Evolutionary conservation across 1,140 invertebrate species (phyloP).

Genomic region (Protaetia brevitarsis): DNA sequence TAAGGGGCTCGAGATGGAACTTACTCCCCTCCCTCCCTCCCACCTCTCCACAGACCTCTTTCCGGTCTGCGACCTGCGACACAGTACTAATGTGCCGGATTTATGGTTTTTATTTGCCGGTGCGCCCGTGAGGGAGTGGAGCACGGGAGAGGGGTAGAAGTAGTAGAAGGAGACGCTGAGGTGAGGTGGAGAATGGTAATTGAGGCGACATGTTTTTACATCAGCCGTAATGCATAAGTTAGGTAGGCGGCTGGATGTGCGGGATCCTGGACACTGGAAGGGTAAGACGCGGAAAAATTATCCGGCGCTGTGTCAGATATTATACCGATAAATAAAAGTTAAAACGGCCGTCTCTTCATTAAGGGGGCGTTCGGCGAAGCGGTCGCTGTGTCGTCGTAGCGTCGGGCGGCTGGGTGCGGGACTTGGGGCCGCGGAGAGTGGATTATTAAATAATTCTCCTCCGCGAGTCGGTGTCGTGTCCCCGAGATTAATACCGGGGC

Average conservation of each 20-base stretch:
- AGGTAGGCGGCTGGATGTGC: conserved; percentile 26
- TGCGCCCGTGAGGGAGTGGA: too few species aligned
- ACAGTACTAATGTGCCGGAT: conserved; percentile 29
- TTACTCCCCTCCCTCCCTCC: too few species aligned
- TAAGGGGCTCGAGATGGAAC: conserved; percentile 11
- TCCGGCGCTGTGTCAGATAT: conserved; percentile 13
- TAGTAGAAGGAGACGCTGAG: background rate
- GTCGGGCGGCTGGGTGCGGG: background rate
- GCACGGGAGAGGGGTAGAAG: background rate
- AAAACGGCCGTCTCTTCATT: conserved; percentile 23
- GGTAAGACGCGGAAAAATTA: conserved; percentile 11
- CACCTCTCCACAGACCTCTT: too few species aligned
- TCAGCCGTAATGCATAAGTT: conserved; percentile 39
- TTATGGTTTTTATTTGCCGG: conserved; percentile 37
- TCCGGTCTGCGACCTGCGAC: conserved; percentile 1
- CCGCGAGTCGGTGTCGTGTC: background rate
- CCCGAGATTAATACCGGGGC: conserved; percentile 8
- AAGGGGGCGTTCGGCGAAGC: conserved; percentile 16
- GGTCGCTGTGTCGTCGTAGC: background rate
- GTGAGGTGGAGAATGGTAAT: conserved; percentile 33
- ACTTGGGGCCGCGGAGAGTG: background rate
- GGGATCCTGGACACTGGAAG: too few species aligned
- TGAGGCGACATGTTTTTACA: conserved; percentile 38
- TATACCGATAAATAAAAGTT: conserved; percentile 26
- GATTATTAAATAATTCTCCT: conserved; percentile 17